These are phyloP conservation scores for Serilophus lunatus DNA, from an alignment of 2,113 vertebrate species.

Conservation along the genomic window DNA sequence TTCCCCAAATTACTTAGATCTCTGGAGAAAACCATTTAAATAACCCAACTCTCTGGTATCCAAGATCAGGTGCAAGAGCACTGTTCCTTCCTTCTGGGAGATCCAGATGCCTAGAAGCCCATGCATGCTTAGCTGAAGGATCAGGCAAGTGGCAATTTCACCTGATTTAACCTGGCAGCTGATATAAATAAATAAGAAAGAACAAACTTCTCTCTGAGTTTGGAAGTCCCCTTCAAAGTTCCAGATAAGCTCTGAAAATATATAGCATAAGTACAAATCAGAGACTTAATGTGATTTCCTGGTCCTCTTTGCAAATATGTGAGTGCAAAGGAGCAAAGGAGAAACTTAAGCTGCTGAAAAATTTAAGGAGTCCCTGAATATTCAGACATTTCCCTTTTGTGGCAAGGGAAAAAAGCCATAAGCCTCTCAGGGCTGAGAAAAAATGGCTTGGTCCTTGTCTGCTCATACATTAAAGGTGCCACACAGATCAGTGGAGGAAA, in stretches of 20 bases:
- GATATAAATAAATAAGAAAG: background rate
- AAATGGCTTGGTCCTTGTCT: background rate
- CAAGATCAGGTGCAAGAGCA: background rate
- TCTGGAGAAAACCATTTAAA: background rate
- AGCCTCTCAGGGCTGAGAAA: background rate
- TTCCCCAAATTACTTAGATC: background rate
- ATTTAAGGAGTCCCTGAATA: background rate
- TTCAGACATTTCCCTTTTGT: background rate
- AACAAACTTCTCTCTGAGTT: background rate
- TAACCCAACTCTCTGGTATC: background rate
- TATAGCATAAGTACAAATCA: background rate
- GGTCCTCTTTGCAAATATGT: background rate
- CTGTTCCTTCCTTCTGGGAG: background rate
- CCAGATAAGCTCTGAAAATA: background rate
- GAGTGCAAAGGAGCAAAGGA: background rate
- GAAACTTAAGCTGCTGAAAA: background rate
- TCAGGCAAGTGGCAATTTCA: background rate
- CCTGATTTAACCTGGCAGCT: background rate
- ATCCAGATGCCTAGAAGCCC: background rate
- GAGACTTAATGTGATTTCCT: background rate
- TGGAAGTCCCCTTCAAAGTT: background rate
- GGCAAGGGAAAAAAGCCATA: background rate
- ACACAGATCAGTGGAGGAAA: background rate
- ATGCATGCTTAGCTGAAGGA: background rate
- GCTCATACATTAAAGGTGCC: background rate